Evolutionary conservation across 2,113 vertebrate genomes (phyloP).

Genomic region (Bufo bufo): DNA sequence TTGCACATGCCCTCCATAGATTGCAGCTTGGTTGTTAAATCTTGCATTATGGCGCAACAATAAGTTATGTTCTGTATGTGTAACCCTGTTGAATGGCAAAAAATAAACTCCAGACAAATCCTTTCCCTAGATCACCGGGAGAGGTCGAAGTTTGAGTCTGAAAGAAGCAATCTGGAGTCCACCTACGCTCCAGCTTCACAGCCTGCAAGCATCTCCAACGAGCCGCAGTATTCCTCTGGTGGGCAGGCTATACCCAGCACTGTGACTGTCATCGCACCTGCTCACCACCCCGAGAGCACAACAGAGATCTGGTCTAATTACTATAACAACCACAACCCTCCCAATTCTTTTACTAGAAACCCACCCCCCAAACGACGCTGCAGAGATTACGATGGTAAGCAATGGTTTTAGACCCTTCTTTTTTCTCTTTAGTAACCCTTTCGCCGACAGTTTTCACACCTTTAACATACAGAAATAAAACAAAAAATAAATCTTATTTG

Average conservation of each 20-base stretch:
- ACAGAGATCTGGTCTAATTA: conserved; percentile 95
- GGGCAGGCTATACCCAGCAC: conserved; percentile 81
- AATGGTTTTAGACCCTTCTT: background rate
- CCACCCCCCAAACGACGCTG: conserved; percentile 89
- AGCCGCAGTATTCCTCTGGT: conserved; percentile 78
- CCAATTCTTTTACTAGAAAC: conserved; percentile 84
- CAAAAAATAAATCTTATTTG: too few species aligned
- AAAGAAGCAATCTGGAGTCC: conserved; percentile 77
- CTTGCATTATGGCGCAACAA: too few species aligned
- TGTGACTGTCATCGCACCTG: conserved; percentile 82
- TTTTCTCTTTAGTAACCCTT: too few species aligned
- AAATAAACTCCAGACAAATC: background rate
- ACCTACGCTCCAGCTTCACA: conserved; percentile 73
- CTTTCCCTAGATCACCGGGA: conserved; percentile 75
- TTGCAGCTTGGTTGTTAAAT: background rate
- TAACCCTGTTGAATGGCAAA: background rate
- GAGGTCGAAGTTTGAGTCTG: conserved; percentile 80
- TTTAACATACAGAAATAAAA: too few species aligned
- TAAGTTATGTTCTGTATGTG: background rate
- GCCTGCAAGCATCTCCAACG: conserved; percentile 70
- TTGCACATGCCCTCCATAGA: background rate
- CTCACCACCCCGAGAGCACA: conserved; percentile 92
- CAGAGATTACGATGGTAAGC: conserved; percentile 94
- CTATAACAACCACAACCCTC: conserved; percentile 85
- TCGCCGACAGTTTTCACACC: too few species aligned